Conservation (phyloP, 2,113 vertebrate species). For the Neolamprologus brichardi region DNA sequence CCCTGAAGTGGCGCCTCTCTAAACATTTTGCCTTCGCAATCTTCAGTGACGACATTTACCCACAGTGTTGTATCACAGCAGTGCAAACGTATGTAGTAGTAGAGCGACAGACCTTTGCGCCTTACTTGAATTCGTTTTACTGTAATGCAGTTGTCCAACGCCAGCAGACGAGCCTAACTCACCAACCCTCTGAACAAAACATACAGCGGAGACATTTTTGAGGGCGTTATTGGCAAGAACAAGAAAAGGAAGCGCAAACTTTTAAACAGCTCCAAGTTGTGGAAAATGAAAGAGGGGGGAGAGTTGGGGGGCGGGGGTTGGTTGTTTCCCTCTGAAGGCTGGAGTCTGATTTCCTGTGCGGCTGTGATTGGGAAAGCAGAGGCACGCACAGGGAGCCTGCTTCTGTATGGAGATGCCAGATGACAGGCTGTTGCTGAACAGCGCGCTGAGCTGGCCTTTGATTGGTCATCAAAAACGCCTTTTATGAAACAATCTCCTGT, state of each 20-base stretch:
- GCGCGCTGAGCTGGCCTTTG: slow-evolving; percentile 30
- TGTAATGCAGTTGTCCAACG: neutral
- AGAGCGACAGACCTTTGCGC: neutral
- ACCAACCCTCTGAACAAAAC: neutral
- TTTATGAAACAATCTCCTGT: slow-evolving; percentile 36
- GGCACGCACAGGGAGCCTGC: slow-evolving; percentile 49
- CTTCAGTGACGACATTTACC: neutral
- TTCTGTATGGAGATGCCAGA: slow-evolving; percentile 65
- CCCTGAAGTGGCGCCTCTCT: neutral
- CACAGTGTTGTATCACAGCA: neutral
- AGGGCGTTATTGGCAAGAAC: slow-evolving; percentile 57
- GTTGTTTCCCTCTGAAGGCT: slow-evolving; percentile 59
- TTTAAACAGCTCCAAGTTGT: slow-evolving; percentile 57
- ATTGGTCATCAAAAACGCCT: slow-evolving; percentile 52
- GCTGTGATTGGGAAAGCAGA: slow-evolving; percentile 74
- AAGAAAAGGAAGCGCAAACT: slow-evolving; percentile 59
- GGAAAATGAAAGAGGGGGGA: slow-evolving; percentile 57
- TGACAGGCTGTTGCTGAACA: slow-evolving; percentile 48
- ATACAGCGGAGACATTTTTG: slow-evolving; percentile 38
- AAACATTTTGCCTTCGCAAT: neutral
- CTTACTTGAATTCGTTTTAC: neutral
- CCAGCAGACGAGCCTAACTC: neutral
- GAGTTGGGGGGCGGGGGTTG: neutral
- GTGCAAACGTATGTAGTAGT: neutral
- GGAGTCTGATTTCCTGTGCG: slow-evolving; percentile 69